A percentile compares a stretch with the other conserved stretches of the same genome.
Conservation (phyloP, 2,113 vertebrate species). For the Ceyx margarethae region DNA sequence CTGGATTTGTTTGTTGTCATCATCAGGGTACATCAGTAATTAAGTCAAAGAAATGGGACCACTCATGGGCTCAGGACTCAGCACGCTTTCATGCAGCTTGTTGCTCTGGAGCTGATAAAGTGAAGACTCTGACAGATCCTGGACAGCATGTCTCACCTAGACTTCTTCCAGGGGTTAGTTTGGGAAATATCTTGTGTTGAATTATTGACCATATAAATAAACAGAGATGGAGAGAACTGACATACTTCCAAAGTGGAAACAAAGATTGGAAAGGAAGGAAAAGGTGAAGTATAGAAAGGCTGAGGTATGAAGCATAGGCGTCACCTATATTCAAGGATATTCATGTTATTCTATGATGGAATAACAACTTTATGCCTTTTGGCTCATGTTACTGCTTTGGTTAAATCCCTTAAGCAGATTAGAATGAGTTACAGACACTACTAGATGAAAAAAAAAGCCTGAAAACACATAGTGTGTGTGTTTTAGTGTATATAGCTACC, state of each 20-base stretch:
- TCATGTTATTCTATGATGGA: neutral
- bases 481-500: neutral
- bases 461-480: neutral
- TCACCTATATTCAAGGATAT: neutral
- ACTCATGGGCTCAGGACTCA: neutral
- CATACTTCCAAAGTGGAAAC: neutral
- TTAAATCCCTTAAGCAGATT: conserved; percentile 62
- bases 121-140: neutral
- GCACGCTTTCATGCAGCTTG: accelerated
- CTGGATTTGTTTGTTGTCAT: neutral
- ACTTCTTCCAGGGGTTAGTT: neutral
- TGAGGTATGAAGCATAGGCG: neutral
- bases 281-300: neutral
- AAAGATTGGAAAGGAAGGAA: neutral
- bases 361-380: neutral
- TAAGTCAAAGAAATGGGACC: neutral
- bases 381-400: neutral
- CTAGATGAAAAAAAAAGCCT: neutral
- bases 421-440: conserved; percentile 6
- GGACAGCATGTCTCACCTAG: neutral
- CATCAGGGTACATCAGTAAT: neutral
- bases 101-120: neutral
- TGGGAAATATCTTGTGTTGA: neutral
- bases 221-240: neutral
- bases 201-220: neutral